Evolutionary conservation across 2,113 vertebrate species (phyloP), one percentile per base, ranked within the genome.

Genomic region (Dipodomys ordii): DNA sequence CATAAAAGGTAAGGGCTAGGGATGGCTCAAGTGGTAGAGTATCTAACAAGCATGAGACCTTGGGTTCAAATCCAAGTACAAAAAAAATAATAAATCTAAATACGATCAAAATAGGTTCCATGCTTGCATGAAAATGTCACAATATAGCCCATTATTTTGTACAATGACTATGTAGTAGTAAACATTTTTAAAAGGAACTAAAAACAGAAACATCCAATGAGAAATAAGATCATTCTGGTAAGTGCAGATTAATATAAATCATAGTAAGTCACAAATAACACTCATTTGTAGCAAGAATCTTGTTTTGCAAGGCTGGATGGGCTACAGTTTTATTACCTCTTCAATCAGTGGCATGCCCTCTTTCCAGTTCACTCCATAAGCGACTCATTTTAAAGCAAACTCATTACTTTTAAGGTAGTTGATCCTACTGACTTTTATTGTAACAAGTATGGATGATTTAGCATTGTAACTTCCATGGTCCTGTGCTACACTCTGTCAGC

Each of bases 201-300:
- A 49, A 49, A 49, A 49, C 49, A 11, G 49, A 49, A 49, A 49
- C 25, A 8, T 88, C 87, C 53, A 92, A 9, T 16, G 73, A 71
- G 46, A 88, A 88, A 68, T 5, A 65, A 60, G 65, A 68, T 57
- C 88, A 78, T 91, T 85, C 71, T 64, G 25, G 27, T 90, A 72
- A 77, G 84, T 49, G 35, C 1, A 84, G 39, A 77, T 44, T 49
- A 72, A 9, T 57, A n/a, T 78, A 28, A 44, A 32, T 82, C 19
- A 92, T 73, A 90, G 25, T 65, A 68, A 83, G 82, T 2, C 44
- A 3, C 46, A 88, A 84, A 62, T 81, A 64, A 53, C 35, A 64
- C 7, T 80, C 46, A 73, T 73, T 74, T 83, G 68, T 1, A 68
- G 57, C 11, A 72, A n/a, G 15, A 30, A 28, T 7, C 35, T 49